These are phyloP conservation scores for Lymantria dispar DNA, from an alignment of 2,888 invertebrate species.

Conservation along the genomic window DNA sequence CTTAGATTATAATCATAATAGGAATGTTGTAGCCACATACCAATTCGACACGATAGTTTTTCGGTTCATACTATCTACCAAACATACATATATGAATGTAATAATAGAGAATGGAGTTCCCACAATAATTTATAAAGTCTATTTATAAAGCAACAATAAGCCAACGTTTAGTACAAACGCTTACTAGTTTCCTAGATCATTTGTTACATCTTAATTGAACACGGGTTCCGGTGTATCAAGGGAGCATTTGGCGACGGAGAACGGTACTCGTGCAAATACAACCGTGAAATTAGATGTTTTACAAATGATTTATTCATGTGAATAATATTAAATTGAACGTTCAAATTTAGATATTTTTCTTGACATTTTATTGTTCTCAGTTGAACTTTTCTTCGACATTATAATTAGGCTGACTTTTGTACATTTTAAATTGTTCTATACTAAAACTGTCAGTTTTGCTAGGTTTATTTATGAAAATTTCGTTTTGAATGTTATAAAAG, in stretches of 20 bases:
- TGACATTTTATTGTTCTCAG: too few species aligned
- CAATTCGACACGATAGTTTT: constrained; percentile 56
- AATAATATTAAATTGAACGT: neutral
- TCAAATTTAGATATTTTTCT: too few species aligned
- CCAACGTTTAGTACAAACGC: constrained; percentile 24
- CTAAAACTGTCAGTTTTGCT: too few species aligned
- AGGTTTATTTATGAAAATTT: too few species aligned
- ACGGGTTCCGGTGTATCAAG: constrained; percentile 32
- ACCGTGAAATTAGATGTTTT: constrained; percentile 38
- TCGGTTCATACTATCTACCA: too few species aligned
- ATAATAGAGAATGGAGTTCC: constrained; percentile 21
- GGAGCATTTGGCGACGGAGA: constrained; percentile 38
- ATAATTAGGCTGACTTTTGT: too few species aligned
- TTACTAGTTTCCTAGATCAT: constrained; percentile 36
- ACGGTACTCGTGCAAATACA: constrained; percentile 27
- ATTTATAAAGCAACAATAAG: constrained; percentile 19
- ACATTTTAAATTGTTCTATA: too few species aligned
- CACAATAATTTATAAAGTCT: constrained; percentile 23
- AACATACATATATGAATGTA: constrained; percentile 14
- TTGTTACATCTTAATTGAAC: constrained; percentile 45
- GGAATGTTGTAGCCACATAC: constrained; percentile 64
- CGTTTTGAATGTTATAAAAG: too few species aligned
- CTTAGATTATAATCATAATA: constrained; percentile 52
- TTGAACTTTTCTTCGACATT: too few species aligned
- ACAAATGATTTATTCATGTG: constrained; percentile 2